Base-by-base conservation (phyloP, 2,113 vertebrate species). In the Zosterops pallidus region DNA sequence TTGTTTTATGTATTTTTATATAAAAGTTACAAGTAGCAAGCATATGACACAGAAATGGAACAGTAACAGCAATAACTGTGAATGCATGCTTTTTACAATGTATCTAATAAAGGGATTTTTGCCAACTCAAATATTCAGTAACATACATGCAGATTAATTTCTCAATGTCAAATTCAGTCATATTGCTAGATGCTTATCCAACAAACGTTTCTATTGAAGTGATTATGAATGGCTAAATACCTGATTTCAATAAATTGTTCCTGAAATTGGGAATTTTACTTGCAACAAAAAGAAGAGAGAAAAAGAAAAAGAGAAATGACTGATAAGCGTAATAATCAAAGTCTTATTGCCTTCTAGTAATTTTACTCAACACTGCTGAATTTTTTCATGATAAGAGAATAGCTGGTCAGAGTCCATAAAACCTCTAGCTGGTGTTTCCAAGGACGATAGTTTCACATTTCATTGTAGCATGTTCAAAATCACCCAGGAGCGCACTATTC, bases 401-500 rank as follows among this genome's bases (percentile, higher is more conserved):
- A 97, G 96, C 29, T 93, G 94, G 62, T 90, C 95, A 97, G 77
- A 96, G 98, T 99, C 98, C 98, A 96, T 96, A 98, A 98, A 97
- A 98, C 97, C 98, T 99, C 98, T 98, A 98, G 98, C 98, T 99
- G 98, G 97, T 97, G 98, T 98, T 98, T 97, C 98, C 98, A 98
- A 92, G 96, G 97, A 98, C 98, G 98, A 96, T 93, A 97, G 96
- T 98, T 96, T 98, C 98, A 98, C 91, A 98, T 98, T 98, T 98
- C 98, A 98, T 77, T 97, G 98, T 97, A 88, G 98, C 97, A 97
- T 95, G 98, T 98, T 99, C 98, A 97, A 97, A 98, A 97, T 98
- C 98, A 98, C 98, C 96, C 98, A 98, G 98, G 98, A 98, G 97
- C 94, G 97, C 98, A 98, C 98, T 99, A 98, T 98, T 98, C 97